phyloP scores from a whole-genome alignment of 2,888 invertebrate genomes.

The Apeira syringaria region DNA sequence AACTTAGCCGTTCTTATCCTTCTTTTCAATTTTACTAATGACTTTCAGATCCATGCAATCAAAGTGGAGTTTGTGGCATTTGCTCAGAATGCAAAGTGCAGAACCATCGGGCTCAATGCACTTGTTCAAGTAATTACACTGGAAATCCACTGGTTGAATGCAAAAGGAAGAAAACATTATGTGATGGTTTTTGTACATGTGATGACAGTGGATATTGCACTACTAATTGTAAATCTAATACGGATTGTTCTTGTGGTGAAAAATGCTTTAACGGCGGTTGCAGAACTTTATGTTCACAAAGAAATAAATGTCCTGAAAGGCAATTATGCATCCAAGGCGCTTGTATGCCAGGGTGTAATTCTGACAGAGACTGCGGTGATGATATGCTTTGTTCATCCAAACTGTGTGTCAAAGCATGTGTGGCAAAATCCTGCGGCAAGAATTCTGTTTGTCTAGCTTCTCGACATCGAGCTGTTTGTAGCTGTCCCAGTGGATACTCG shows the following conservation, averaged over 20 bases:
- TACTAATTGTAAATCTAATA: conserved; percentile 85
- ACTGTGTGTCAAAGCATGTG: conserved; percentile 89
- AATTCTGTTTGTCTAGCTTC: conserved; percentile 91
- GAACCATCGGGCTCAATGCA: conserved; percentile 94
- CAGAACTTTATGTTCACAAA: conserved; percentile 87
- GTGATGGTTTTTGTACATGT: conserved; percentile 91
- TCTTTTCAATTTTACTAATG: background rate
- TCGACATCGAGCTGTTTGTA: conserved; percentile 92
- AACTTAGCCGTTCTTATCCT: too few species aligned
- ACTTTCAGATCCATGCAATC: conserved; percentile 89
- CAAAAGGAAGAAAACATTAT: conserved; percentile 87
- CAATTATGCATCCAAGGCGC: conserved; percentile 89
- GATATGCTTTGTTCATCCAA: conserved; percentile 87
- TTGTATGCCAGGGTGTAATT: conserved; percentile 91
- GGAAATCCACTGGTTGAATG: conserved; percentile 93
- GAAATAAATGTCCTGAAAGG: conserved; percentile 88
- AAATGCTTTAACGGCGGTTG: conserved; percentile 89
- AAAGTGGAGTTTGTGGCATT: conserved; percentile 89
- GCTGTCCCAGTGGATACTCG: conserved; percentile 93
- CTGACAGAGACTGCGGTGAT: conserved; percentile 90
- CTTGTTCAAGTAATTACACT: conserved; percentile 90
- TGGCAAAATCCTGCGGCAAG: conserved; percentile 88
- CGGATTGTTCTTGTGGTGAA: conserved; percentile 93
- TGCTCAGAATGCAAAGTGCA: conserved; percentile 93
- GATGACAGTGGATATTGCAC: conserved; percentile 92